Evolutionary conservation across 37 sponge, comb jelly and placozoan species (phyloP).

Genomic region (Petrosia ficiformis): DNA sequence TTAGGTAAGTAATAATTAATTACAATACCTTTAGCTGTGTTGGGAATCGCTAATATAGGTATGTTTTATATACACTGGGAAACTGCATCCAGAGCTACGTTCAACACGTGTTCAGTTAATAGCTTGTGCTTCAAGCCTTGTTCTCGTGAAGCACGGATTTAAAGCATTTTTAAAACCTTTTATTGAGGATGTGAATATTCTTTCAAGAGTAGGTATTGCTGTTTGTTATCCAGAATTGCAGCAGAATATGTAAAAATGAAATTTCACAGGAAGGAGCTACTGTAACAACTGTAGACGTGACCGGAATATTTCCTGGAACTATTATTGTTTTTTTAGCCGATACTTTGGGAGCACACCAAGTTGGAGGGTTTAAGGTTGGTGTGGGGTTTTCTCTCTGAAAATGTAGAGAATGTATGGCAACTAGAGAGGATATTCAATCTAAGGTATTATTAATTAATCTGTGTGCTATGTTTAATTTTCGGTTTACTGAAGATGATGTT

Average conservation of each 20-base stretch:
- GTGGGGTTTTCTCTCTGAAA: constrained; percentile 37
- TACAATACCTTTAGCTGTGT: neutral
- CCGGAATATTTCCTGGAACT: neutral
- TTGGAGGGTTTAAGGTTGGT: constrained; percentile 48
- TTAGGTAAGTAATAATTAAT: neutral
- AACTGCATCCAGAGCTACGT: constrained; percentile 7
- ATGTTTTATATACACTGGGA: no score
- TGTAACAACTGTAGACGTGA: neutral
- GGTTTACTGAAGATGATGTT: constrained; percentile 5
- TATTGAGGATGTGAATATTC: constrained; percentile 29
- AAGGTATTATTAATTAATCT: neutral
- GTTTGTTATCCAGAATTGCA: no score
- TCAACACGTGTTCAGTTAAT: constrained; percentile 28
- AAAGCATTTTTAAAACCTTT: constrained; percentile 9
- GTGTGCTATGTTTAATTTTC: neutral
- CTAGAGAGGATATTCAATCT: neutral
- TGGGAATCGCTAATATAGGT: neutral
- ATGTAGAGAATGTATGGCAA: constrained; percentile 31
- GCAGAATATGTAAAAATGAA: no score
- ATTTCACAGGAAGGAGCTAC: neutral
- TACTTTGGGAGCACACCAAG: constrained; percentile 24
- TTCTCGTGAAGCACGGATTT: constrained; percentile 32
- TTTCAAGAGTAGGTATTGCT: constrained; percentile 6
- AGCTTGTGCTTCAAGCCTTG: constrained; percentile 25
- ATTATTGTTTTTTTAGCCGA: constrained; percentile 24